Percentiles rank a stretch among this genome's conserved stretches.
These are phyloP conservation scores for Coregonus sp. DNA, from an alignment of 2,797 vertebrate genomes.

Conservation along the genomic window DNA sequence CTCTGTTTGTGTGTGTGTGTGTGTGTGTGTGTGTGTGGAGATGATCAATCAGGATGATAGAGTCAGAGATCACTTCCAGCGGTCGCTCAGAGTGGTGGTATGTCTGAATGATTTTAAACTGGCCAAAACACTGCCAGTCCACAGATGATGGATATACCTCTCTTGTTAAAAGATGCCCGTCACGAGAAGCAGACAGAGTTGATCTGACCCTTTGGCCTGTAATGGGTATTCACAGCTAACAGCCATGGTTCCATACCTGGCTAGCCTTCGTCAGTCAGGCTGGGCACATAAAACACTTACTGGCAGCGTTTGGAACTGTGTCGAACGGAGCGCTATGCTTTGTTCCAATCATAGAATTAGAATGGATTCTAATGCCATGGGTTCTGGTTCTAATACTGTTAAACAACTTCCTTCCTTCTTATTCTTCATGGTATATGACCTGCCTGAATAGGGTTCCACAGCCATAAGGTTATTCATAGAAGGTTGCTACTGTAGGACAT, in stretches of 20 bases:
- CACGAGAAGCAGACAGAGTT: background rate
- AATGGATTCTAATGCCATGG: background rate
- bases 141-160: background rate
- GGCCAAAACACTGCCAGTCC: conserved; percentile 9
- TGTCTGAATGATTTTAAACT: background rate
- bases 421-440: too few species aligned
- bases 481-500: background rate
- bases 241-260: background rate
- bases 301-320: background rate
- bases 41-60: background rate
- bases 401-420: background rate
- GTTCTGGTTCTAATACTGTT: background rate
- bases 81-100: too few species aligned
- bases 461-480: background rate
- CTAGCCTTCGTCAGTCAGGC: background rate
- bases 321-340: background rate
- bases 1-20: too few species aligned
- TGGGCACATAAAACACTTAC: background rate
- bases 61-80: background rate
- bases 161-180: background rate
- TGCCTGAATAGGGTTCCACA: background rate
- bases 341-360: background rate
- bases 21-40: background rate
- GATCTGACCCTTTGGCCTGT: background rate
- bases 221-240: background rate